Evolutionary conservation across 2,113 vertebrate species (phyloP), one percentile per base, ranked within the genome.

Genomic region (Corythornis vintsioides): DNA sequence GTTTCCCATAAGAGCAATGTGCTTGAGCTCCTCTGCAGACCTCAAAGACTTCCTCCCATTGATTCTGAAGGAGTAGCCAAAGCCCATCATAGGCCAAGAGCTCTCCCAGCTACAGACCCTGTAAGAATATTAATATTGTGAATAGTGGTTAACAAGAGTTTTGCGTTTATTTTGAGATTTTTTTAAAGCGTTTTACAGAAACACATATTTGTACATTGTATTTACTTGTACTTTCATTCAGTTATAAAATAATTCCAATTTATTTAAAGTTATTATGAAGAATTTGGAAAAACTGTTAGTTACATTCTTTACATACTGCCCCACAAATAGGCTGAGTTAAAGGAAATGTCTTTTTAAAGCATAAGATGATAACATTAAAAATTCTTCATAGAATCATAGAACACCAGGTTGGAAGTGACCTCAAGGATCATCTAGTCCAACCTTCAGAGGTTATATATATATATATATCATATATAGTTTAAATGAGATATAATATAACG

Each of bases 121-220:
- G 11, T 55, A 43, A 82, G 20, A 85, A n/a, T 12, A 29, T 33
- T 33, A 25, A 15, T 52, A 67, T 84, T 72, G 15, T 29, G 53
- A 60, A 38, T 48, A 15, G 17, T 82, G 16, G 10, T 63, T 50
- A 63, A 42, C 9, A 61, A 35, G n/a, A 47, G 15, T 17, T 79
- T 72, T 10, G 11, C 15, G 28, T 15, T 55, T 29, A 18, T 45
- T 45, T 45, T 14, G 45, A 17, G 5, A 4, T 10, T 19, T 55
- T 26, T 57, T 82, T 86, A 38, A 53, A 71, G 2, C 2, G 47
- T 86, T 70, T 83, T 71, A 38, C 28, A 2, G 1, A 43, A 64
- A 56, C 5, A 0, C 0, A 4, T 0, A 0, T 74, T 66, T 77
- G 10, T 55, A 53, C 8, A 1, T 56, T 61, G 22, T 11, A 10